A percentile compares a stretch with the other conserved stretches of the same genome.
phyloP scores from a whole-genome alignment of 2,113 vertebrate genomes.

The Neomonachus schauinslandi region DNA sequence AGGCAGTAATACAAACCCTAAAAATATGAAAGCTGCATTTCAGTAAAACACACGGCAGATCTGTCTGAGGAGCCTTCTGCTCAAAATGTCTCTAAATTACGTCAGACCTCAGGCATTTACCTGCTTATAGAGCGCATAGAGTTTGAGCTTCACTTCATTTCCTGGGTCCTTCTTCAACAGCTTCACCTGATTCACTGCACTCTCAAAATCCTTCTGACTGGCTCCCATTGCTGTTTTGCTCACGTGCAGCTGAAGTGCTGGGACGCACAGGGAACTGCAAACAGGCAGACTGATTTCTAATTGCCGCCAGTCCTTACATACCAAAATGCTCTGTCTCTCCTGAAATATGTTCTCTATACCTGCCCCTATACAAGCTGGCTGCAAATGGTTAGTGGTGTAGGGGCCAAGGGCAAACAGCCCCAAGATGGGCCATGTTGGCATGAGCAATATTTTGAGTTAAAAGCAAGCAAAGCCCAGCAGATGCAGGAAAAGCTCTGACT shows the following conservation, averaged over 20 bases:
- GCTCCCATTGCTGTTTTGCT: slow-evolving; percentile 85
- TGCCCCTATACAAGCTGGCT: background rate
- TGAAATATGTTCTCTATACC: background rate
- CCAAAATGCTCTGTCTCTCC: background rate
- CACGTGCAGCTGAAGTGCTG: slow-evolving; percentile 83
- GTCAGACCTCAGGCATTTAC: slow-evolving; percentile 75
- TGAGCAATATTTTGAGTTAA: background rate
- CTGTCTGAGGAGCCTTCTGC: background rate
- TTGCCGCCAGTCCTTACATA: background rate
- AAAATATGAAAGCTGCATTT: background rate
- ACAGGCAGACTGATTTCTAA: background rate
- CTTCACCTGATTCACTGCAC: slow-evolving; percentile 89
- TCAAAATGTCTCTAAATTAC: background rate
- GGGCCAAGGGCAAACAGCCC: background rate
- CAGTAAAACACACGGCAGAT: background rate
- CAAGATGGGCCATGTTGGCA: background rate
- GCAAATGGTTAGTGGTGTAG: background rate
- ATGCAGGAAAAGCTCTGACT: background rate
- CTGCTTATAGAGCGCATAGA: slow-evolving; percentile 98
- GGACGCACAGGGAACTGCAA: slow-evolving; percentile 69
- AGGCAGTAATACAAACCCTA: background rate
- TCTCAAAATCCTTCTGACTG: slow-evolving; percentile 91
- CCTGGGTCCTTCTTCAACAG: slow-evolving; percentile 93
- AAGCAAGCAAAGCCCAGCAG: background rate
- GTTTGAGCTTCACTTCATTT: slow-evolving; percentile 93